Base-by-base conservation (phyloP, 2,888 invertebrate species). In the Cremastobaeus sp. region DNA sequence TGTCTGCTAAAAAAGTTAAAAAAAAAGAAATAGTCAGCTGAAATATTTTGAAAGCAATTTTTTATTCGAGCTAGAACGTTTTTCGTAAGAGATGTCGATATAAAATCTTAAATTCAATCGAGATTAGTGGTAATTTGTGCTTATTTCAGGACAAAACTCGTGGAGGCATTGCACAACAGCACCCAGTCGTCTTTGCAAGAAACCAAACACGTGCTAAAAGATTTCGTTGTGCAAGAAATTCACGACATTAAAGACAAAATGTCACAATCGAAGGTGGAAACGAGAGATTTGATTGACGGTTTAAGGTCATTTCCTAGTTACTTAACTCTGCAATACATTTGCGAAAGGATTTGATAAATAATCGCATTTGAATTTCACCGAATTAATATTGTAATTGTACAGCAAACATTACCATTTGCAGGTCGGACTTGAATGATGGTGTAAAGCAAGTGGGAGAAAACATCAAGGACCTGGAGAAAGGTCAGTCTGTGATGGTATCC, bases 401-500 rank as follows among this genome's bases (percentile, higher is more conserved):
- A 25, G 8, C 8, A 6, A 25, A 25, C 8, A 8, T 6, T 25
- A 25, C 8, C 8, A 6, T 8, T 32, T 32, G 11, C 30, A 87
- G 86, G 43, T 80, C 78, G 74, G 84, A 85, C 28, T 15, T 87
- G n/a, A 81, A 76, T 15, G 83, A 82, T 28, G 82, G 85, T 1
- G 81, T 84, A 6, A 82, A 79, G 6, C 52, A 48, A n/a, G 79
- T 86, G 1, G 83, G 80, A 41, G 78, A 85, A 59, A 83, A 86
- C 60, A 62, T 88, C 3, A 89, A 90, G 80, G 89, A 90, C 1
- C 88, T 96, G 52, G 90, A 91, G 1, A 94, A 93, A 83, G 92
- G 93, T 65, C 95, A 95, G 83, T 91, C 92, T 76, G 92, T 96
- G 1, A 90, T 96, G 87, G 89, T 95, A 47, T 93, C 94, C 82